Conservation (phyloP, 2,797 vertebrate genomes). For the Hyperoplus immaculatus region DNA sequence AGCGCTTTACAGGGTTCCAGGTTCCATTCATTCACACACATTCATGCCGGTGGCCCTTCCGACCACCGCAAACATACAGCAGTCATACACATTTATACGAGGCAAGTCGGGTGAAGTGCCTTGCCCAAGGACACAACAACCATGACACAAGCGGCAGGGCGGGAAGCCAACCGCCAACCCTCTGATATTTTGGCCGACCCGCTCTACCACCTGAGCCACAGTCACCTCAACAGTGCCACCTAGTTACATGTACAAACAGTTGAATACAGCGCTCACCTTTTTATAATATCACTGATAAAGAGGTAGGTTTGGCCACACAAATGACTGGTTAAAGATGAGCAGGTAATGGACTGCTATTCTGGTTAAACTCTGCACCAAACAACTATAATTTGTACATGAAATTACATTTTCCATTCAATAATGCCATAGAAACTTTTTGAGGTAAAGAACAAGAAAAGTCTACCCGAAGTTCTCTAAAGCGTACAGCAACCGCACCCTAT, state of each 20-base stretch:
- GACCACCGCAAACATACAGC: no score
- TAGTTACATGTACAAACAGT: slow-evolving; percentile 7
- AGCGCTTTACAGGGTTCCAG: no score
- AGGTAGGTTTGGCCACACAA: slow-evolving; percentile 34
- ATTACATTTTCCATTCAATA: slow-evolving; percentile 8
- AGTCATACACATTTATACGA: no score
- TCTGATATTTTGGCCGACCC: no score
- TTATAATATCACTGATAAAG: slow-evolving; percentile 47
- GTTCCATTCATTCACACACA: no score
- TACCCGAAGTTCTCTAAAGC: slow-evolving; percentile 39
- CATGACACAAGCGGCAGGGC: no score
- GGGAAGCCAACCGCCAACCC: no score
- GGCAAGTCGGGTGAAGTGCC: no score
- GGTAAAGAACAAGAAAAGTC: slow-evolving; percentile 27
- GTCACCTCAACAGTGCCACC: no score
- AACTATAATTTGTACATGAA: slow-evolving; percentile 13
- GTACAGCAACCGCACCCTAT: slow-evolving; percentile 37
- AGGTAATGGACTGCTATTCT: neutral
- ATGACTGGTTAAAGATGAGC: slow-evolving; percentile 38
- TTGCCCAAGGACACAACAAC: no score
- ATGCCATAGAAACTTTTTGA: slow-evolving; percentile 27
- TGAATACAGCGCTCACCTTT: slow-evolving; percentile 37
- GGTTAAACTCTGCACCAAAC: slow-evolving; percentile 11
- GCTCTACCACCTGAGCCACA: no score
- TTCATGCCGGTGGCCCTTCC: no score